Base-by-base conservation (phyloP, 2,888 invertebrate species). In the Dryomyza anilis region DNA sequence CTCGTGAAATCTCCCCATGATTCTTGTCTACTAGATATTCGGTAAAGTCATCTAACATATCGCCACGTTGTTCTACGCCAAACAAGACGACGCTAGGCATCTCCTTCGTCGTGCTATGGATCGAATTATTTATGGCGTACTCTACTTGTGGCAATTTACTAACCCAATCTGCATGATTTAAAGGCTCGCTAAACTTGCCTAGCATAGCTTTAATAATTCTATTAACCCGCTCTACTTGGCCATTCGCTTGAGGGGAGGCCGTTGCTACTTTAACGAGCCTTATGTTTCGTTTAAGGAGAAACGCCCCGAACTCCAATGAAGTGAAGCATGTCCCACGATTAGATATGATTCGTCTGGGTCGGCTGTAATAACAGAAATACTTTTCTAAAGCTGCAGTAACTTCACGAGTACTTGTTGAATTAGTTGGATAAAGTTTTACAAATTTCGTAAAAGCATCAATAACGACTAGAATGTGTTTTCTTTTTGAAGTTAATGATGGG, bases 221-320 rank as follows among this genome's bases (percentile, higher is more conserved):
- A 50, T 68, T 67, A 12, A 65, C 64, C 7, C 61, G 62, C 36
- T 65, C 65, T 2, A 65, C 59, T 48, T 65, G 52, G 2, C 63
- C 62, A 25, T 64, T 64, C 48, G 56, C 64, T 3, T 66, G 66
- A 19, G 65, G 63, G 0, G 57, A 61, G 2, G 50, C 60, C 0
- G 56, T 53, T n/a, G 57, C 61, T 1, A 67, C 57, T 23, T 67
- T 68, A 1, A 68, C 65, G 21, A 65, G 65, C 4, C 36, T 21
- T 10, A 67, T 59, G n/a, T 65, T 56, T 3, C 52, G 43, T 29
- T 50, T 43, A 3, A 14, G 10, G 12, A 67, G 16, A 29, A 52
- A 65, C 6, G 23, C 53, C 25, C 25, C 33, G 29, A 65, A 60
- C 33, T 60, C 64, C 1, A 10, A 6, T 30, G 64, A 60, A 12